Evolutionary conservation across 1,140 invertebrate genomes (phyloP), one percentile per base, ranked within the genome.

Genomic region (Trachelipus rathkii): DNA sequence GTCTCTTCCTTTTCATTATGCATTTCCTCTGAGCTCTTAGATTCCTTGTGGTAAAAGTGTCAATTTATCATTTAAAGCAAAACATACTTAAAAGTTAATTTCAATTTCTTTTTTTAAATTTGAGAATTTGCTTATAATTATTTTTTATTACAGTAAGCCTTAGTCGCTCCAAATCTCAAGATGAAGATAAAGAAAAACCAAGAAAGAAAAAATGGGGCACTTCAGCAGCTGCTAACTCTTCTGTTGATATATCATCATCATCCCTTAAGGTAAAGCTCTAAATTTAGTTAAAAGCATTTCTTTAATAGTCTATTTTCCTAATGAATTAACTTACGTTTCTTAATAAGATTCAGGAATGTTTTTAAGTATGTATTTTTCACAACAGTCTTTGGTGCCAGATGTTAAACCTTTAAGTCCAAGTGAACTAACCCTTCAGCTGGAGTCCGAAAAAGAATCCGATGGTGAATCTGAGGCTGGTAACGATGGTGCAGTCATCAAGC

Each of bases 321-420:
- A 60, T 8, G 8, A 4, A 4, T 60, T 60, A 60, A 15, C 50
- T 60, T 60, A 2, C 46, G 1, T 19, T 4, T 19, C 1, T 33
- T 33, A 33, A 33, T 33, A 33, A 3, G 33, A 33, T 33, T 33
- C 6, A 33, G 33, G 6, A 33, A 33, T 33, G 6, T 33, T 33
- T 33, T 33, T 33, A 33, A 33, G 33, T 33, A 33, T 33, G 33
- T 6, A 33, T 60, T 60, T 60, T 15, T 60, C 19, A 1, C 50
- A 15, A 13, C 50, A 60, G 50, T 60, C 50, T 19, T 60, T 60
- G 50, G 19, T 60, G 50, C 50, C 50, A 60, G 50, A 60, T 60
- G 50, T 60, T 13, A 60, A 60, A 8, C 50, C 50, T 60, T 60
- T 60, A 19, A 60, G 50, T 60, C 50, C 50, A 60, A 60, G 50